phyloP scores from a whole-genome alignment of 2,113 vertebrate genomes.

The Eudyptes chrysolophus region DNA sequence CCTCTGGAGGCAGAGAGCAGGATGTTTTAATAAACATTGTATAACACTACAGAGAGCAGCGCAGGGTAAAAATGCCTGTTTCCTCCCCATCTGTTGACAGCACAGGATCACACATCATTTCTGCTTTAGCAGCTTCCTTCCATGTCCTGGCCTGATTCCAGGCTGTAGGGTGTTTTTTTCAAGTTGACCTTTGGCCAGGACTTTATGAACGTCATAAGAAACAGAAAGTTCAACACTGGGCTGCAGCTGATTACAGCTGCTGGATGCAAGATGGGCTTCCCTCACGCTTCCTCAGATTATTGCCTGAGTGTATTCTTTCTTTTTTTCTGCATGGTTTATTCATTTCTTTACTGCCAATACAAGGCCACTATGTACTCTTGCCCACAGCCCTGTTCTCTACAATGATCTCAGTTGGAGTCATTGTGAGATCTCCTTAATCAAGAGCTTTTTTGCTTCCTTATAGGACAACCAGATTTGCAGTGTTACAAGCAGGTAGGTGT shows the following conservation, averaged over 20 bases:
- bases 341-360: background rate
- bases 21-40: background rate
- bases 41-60: background rate
- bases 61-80: background rate
- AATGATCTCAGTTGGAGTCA: background rate
- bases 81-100: background rate
- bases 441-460: background rate
- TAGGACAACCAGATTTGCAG: background rate
- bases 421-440: background rate
- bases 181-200: background rate
- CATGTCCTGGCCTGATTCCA: background rate
- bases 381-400: background rate
- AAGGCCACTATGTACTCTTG: background rate
- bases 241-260: background rate
- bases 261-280: background rate
- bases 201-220: background rate
- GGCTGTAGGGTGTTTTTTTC: background rate
- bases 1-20: background rate
- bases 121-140: background rate
- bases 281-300: background rate
- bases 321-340: background rate
- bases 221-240: background rate
- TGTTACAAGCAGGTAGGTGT: background rate
- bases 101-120: background rate
- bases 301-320: background rate